These are phyloP conservation scores for Hucho hucho DNA, from an alignment of 2,113 vertebrate genomes.

Conservation along the genomic window DNA sequence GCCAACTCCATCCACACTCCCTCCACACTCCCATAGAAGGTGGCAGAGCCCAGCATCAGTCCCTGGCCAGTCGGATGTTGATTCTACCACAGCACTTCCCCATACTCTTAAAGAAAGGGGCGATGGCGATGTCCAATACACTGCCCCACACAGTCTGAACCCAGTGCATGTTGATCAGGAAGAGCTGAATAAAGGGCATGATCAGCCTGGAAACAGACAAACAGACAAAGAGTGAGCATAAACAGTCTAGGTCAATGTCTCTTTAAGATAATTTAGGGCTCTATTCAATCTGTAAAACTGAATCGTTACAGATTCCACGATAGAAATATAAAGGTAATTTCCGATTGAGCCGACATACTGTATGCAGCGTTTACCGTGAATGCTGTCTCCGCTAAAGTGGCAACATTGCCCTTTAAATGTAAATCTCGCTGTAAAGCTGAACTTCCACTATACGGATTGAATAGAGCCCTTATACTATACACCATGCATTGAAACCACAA, in stretches of 20 bases:
- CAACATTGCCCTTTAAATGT: too few species aligned
- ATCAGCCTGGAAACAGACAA: constrained; percentile 53
- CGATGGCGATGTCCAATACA: constrained; percentile 56
- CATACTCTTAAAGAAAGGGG: constrained; percentile 53
- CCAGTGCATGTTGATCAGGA: constrained; percentile 65
- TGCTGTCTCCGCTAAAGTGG: too few species aligned
- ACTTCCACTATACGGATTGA: too few species aligned
- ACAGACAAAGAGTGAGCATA: not conserved
- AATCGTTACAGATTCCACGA: too few species aligned
- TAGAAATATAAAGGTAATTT: too few species aligned
- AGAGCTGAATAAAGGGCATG: constrained; percentile 61
- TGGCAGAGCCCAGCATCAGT: constrained; percentile 19
- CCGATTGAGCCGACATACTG: too few species aligned
- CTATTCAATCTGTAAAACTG: too few species aligned
- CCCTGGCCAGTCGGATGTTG: constrained; percentile 38
- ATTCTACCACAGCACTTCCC: constrained; percentile 55
- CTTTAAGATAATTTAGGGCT: too few species aligned
- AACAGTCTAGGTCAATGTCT: not conserved
- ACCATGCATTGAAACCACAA: not conserved
- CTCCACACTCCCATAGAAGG: not conserved
- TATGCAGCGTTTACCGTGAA: too few species aligned
- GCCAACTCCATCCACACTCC: not conserved
- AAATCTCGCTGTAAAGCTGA: too few species aligned
- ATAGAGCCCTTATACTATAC: not conserved
- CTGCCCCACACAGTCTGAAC: constrained; percentile 60